Conservation (phyloP, 2,113 vertebrate genomes). For the Corapipo altera region DNA sequence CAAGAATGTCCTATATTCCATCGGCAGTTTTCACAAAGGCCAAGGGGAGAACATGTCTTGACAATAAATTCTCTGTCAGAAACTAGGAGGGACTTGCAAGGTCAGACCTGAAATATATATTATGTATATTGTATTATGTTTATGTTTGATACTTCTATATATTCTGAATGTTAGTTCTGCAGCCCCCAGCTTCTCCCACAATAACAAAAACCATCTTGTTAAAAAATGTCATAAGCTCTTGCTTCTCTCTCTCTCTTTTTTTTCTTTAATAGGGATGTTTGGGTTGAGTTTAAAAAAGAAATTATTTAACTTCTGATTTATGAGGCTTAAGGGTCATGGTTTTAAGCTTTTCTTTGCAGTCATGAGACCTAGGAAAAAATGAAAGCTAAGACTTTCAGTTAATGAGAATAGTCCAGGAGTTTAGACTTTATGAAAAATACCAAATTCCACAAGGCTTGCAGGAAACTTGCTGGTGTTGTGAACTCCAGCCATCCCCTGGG, state of each 20-base stretch:
- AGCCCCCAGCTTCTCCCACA: not conserved
- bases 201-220: not conserved
- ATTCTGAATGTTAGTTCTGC: not conserved
- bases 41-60: not conserved
- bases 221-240: not conserved
- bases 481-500: not conserved
- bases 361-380: slow-evolving; percentile 27
- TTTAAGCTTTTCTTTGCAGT: slow-evolving; percentile 37
- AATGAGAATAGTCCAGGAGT: slow-evolving; percentile 18
- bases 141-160: not conserved
- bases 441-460: slow-evolving; percentile 28
- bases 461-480: slow-evolving; percentile 15
- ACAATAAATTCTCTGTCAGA: slow-evolving; percentile 3
- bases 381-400: slow-evolving; percentile 38
- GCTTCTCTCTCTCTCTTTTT: not conserved
- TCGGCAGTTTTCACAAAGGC: not conserved
- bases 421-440: not conserved
- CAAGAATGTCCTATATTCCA: not conserved
- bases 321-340: slow-evolving; percentile 35
- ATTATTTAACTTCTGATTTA: slow-evolving; percentile 58
- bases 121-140: not conserved
- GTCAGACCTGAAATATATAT: not conserved
- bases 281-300: slow-evolving; percentile 27
- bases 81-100: not conserved
- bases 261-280: not conserved